These are phyloP conservation scores for Azorinus chamasolen DNA, from an alignment of 2,888 invertebrate species.

Conservation along the genomic window DNA sequence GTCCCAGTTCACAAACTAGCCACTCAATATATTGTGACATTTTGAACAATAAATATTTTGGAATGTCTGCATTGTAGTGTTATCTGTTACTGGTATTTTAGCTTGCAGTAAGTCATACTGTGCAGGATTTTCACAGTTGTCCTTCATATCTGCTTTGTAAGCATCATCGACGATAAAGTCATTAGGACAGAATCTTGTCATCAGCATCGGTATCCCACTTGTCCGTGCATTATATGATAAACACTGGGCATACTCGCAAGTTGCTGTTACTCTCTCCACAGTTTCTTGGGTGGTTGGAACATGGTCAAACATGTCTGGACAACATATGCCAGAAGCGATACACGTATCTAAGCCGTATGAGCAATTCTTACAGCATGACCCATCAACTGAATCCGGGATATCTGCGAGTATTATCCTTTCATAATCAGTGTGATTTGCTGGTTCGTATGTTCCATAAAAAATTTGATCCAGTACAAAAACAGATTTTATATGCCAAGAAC, in stretches of 20 bases:
- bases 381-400: not conserved
- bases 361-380: not conserved
- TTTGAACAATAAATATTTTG: not conserved
- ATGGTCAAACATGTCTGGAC: constrained; percentile 5
- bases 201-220: too few species aligned
- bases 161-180: too few species aligned
- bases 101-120: not conserved
- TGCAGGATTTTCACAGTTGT: constrained; percentile 1
- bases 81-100: not conserved
- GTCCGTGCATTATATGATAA: too few species aligned
- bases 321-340: not conserved
- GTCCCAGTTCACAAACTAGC: not conserved
- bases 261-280: not conserved
- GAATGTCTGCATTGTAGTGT: not conserved
- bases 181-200: too few species aligned
- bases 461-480: too few species aligned
- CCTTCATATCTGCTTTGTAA: not conserved
- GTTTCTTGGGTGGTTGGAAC: not conserved
- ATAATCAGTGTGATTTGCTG: not conserved
- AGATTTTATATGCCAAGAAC: too few species aligned
- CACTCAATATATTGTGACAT: not conserved
- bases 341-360: not conserved
- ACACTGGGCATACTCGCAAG: not conserved
- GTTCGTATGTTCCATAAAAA: too few species aligned
- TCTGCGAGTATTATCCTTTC: not conserved